phyloP scores from a whole-genome alignment of 2,113 vertebrate species.

The Galbula dea region DNA sequence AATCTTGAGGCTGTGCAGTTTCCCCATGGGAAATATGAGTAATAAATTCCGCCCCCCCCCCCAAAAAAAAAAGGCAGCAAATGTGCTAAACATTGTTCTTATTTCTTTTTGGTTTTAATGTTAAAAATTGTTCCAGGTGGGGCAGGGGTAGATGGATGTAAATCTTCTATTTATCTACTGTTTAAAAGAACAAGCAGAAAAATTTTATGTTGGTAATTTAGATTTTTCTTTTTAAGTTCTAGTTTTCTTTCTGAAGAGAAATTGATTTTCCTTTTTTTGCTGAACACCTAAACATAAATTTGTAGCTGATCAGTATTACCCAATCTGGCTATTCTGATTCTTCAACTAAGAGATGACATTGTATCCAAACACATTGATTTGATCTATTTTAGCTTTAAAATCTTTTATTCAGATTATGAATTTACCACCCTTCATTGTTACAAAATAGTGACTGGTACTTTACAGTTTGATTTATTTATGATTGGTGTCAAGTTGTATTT shows the following conservation, averaged over 20 bases:
- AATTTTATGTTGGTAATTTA: not conserved
- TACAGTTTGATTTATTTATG: not conserved
- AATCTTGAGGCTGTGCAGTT: slow-evolving; percentile 11
- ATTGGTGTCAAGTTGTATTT: not conserved
- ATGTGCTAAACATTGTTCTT: not conserved
- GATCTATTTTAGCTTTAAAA: not conserved
- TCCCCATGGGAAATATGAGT: slow-evolving; percentile 13
- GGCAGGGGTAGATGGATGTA: not conserved
- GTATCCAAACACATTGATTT: not conserved
- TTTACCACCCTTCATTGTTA: not conserved
- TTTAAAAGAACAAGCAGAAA: not conserved
- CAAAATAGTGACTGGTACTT: not conserved
- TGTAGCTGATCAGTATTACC: not conserved
- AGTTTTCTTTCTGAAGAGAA: not conserved
- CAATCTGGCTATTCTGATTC: not conserved
- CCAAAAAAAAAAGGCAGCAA: not conserved
- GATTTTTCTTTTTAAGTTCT: not conserved
- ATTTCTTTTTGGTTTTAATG: slow-evolving; percentile 4
- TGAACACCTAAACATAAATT: not conserved
- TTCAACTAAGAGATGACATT: not conserved
- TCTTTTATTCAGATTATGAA: not conserved
- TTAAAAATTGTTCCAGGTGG: not conserved
- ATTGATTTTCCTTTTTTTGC: not conserved
- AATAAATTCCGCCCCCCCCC: slow-evolving; percentile 34
- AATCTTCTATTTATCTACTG: not conserved